phyloP scores from a whole-genome alignment of 2,797 vertebrate species.

The Eulemur mongoz region DNA sequence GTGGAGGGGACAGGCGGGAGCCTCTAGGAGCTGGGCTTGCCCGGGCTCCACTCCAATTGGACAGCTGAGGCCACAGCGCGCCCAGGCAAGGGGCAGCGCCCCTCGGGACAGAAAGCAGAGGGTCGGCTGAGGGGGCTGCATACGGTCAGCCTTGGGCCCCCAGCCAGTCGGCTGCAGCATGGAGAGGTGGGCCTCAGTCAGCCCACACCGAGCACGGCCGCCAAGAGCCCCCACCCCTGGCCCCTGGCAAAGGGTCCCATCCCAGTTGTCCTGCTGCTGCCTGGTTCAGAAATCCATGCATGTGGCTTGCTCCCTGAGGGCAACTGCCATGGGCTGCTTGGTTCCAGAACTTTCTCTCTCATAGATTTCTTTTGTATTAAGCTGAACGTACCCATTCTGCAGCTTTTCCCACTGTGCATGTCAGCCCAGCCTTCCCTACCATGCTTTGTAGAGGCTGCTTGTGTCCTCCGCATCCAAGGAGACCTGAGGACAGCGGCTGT shows the following conservation, averaged over 20 bases:
- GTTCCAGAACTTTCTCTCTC: not conserved
- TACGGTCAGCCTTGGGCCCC: not conserved
- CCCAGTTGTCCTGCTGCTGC: not conserved
- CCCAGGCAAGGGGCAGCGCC: too few relatives aligned
- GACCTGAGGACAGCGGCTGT: too few relatives aligned
- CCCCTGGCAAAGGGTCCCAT: accelerated
- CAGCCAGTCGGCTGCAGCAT: not conserved
- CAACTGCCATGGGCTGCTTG: too few relatives aligned
- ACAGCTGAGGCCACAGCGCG: not conserved
- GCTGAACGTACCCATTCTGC: accelerated
- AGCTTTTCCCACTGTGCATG: accelerated
- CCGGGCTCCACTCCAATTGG: not conserved
- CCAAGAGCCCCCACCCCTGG: not conserved
- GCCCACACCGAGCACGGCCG: not conserved
- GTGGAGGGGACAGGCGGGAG: not conserved
- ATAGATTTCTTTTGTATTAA: too few relatives aligned
- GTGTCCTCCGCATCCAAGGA: not conserved
- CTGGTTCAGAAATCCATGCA: not conserved
- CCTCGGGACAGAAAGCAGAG: not conserved
- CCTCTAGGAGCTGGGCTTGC: not conserved
- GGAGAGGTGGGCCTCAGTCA: not conserved
- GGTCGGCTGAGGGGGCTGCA: not conserved
- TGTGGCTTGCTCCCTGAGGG: too few relatives aligned
- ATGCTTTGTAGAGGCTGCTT: not conserved
- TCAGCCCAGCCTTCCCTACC: not conserved